phyloP scores from a whole-genome alignment of 2,888 invertebrate genomes.

The Synanthedon vespiformis region DNA sequence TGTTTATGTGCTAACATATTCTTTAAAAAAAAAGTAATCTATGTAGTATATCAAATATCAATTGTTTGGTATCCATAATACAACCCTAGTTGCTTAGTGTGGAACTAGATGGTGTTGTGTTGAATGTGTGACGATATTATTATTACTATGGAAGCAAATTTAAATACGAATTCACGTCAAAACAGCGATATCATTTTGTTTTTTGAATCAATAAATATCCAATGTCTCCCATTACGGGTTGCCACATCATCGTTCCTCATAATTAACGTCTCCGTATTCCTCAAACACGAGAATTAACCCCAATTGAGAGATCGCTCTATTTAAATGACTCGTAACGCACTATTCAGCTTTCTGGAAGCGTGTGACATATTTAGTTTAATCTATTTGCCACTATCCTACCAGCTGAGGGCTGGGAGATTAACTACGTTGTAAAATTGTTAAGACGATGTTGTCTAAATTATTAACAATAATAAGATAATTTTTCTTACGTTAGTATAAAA shows the following conservation, averaged over 20 bases:
- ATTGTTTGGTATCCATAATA: no score
- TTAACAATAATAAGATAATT: no score
- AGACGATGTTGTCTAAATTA: background rate
- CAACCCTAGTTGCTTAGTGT: no score
- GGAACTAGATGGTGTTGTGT: no score
- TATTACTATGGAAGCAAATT: no score
- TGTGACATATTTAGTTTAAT: slow-evolving; percentile 57
- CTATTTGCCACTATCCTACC: slow-evolving; percentile 29
- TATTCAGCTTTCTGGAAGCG: slow-evolving; percentile 67
- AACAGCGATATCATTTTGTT: background rate
- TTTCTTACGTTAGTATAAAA: no score
- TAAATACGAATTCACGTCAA: no score
- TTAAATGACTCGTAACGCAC: slow-evolving; percentile 62
- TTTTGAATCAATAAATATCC: slow-evolving; percentile 8
- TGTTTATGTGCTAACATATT: no score
- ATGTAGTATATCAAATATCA: no score
- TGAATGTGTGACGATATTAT: no score
- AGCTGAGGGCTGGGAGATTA: slow-evolving; percentile 9
- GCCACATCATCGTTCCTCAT: slow-evolving; percentile 26
- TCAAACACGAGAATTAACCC: slow-evolving; percentile 69
- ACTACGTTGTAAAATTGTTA: slow-evolving; percentile 3
- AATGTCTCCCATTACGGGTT: slow-evolving; percentile 4
- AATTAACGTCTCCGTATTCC: slow-evolving; percentile 66
- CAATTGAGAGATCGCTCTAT: slow-evolving; percentile 69
- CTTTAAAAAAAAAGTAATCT: no score